These are phyloP conservation scores for Triplophysa tibetana DNA, from an alignment of 2,113 vertebrate species.

Conservation along the genomic window DNA sequence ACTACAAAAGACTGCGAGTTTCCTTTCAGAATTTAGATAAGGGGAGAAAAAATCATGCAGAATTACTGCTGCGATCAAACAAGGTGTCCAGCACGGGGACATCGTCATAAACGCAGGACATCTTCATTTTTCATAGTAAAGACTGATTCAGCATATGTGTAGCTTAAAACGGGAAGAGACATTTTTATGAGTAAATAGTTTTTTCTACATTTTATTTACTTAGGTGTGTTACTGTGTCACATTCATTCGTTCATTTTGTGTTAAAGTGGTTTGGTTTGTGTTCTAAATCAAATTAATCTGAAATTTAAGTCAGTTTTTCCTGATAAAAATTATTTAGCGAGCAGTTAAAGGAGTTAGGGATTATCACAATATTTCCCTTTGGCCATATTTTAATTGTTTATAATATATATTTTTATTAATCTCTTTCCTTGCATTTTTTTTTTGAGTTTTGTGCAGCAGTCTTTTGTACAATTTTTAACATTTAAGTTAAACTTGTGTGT, in stretches of 20 bases:
- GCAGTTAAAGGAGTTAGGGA: not conserved
- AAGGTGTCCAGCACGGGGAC: constrained; percentile 28
- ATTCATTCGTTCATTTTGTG: not conserved
- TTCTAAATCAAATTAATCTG: not conserved
- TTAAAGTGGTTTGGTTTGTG: not conserved
- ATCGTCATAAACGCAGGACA: not conserved
- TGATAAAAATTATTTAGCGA: not conserved
- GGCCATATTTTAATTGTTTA: not conserved
- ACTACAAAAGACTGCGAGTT: constrained; percentile 59
- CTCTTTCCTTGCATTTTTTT: no score
- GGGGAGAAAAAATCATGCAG: constrained; percentile 43
- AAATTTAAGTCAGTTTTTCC: not conserved
- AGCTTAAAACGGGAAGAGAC: not conserved
- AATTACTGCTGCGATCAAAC: constrained; percentile 52
- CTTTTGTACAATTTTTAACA: not conserved
- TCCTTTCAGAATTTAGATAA: constrained; percentile 59
- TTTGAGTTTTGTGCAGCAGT: no score
- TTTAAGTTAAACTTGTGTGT: not conserved
- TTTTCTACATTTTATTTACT: not conserved
- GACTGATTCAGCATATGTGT: not conserved
- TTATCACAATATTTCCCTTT: not conserved
- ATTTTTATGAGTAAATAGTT: not conserved
- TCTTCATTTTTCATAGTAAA: constrained; percentile 28
- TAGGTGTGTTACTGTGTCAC: not conserved
- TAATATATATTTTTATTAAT: no score